Evolutionary conservation across 2,797 vertebrate species (phyloP).

Genomic region (Ctenopoma multispine): DNA sequence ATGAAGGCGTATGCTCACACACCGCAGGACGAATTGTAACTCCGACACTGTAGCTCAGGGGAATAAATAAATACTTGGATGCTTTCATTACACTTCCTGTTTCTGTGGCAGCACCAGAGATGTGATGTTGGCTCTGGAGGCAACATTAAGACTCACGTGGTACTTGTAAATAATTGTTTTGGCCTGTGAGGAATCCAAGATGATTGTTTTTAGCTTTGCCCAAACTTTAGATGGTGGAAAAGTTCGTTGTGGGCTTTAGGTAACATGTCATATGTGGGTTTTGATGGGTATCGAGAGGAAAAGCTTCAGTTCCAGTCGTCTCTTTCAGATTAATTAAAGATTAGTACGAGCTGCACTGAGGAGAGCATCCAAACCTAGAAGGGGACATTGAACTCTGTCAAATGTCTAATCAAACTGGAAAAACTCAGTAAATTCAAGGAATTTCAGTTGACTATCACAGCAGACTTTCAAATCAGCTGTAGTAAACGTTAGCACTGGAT

Average conservation of each 20-base stretch:
- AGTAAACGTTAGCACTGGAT: background rate
- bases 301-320: background rate
- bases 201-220: background rate
- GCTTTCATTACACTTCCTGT: slow-evolving; percentile 27
- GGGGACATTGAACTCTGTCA: background rate
- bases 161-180: background rate
- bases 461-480: slow-evolving; percentile 1
- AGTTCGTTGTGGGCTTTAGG: background rate
- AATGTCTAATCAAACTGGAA: background rate
- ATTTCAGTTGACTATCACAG: background rate
- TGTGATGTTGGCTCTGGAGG: slow-evolving; percentile 4
- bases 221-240: background rate
- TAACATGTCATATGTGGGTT: background rate
- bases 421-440: background rate
- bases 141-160: background rate
- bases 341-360: background rate
- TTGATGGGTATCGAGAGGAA: background rate
- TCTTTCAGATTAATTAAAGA: background rate
- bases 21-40: slow-evolving; percentile 23
- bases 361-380: background rate
- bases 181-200: background rate
- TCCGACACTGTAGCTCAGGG: slow-evolving; percentile 8
- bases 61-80: slow-evolving; percentile 16
- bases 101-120: background rate
- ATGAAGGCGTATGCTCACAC: background rate